Evolutionary conservation across 2,888 invertebrate species (phyloP), one percentile per base, ranked within the genome.

Genomic region (Euproctis similis): DNA sequence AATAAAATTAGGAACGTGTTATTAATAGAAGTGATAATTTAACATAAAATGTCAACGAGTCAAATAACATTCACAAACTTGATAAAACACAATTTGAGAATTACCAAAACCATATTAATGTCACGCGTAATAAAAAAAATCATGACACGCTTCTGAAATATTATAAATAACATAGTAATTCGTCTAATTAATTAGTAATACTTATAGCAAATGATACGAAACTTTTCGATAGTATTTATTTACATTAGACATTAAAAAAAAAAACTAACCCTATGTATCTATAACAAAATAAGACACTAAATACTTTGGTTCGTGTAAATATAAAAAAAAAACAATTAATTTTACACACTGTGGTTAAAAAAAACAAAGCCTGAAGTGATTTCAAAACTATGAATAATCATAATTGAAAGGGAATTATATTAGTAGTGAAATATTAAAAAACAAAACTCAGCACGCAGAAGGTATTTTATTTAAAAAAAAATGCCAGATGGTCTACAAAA

Each of bases 261-360:
- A n/a, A n/a, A n/a, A n/a, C n/a, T n/a, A n/a, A n/a, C n/a, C n/a
- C n/a, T n/a, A n/a, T n/a, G n/a, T n/a, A n/a, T n/a, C n/a, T n/a
- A 59, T 57, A 66, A 72, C 59, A 66, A 60, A 62, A 60, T 46
- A 55, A 54, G 55, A 60, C 46, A 67, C 37, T 31, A 36, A 50
- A 69, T 67, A 75, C 81, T 80, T 81, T 81, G 81, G 81, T 80
- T 71, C 55, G 42, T 52, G 59, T 61, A 67, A 67, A 68, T 71
- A 70, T 34, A 48, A 34, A 34, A 17, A 36, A 44, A 42, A 36
- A 36, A 39, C 45, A 49, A n/a, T n/a, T n/a, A n/a, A n/a, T n/a
- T n/a, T n/a, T n/a, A n/a, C n/a, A n/a, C n/a, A n/a, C n/a, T n/a
- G n/a, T n/a, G n/a, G n/a, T n/a, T n/a, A n/a, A n/a, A n/a, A n/a